These are phyloP conservation scores for Cataglyphis albicans DNA, from an alignment of 2,888 invertebrate species.

Conservation along the genomic window DNA sequence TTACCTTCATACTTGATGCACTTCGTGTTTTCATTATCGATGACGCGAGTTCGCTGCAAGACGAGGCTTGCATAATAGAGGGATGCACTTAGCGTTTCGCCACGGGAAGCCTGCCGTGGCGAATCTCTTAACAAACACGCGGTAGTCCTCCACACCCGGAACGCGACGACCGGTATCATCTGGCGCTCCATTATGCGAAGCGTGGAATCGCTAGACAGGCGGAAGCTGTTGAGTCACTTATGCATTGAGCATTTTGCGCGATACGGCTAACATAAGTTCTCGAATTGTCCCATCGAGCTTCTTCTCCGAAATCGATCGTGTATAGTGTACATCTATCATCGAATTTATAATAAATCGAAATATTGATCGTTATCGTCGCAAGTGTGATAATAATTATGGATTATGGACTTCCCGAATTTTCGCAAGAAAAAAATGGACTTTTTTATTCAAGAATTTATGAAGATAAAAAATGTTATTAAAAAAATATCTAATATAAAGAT, in stretches of 20 bases:
- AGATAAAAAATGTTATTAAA: not conserved
- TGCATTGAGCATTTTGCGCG: conserved; percentile 53
- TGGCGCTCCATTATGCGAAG: conserved; percentile 69
- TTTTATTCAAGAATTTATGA: not conserved
- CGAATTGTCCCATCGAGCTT: not conserved
- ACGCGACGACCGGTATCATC: conserved; percentile 65
- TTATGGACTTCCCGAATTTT: not conserved
- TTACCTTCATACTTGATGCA: conserved; percentile 31
- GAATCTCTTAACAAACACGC: conserved; percentile 83
- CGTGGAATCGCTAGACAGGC: conserved; percentile 65
- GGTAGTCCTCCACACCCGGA: conserved; percentile 68
- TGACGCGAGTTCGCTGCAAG: conserved; percentile 75
- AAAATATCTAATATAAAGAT: not conserved
- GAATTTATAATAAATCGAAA: not conserved
- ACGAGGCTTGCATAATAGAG: conserved; percentile 79
- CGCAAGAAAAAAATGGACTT: not conserved
- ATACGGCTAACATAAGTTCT: not conserved
- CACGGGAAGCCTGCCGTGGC: conserved; percentile 79
- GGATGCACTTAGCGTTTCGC: conserved; percentile 81
- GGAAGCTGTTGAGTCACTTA: conserved; percentile 77
- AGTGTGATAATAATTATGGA: not conserved
- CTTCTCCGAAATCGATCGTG: not conserved
- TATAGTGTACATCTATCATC: not conserved
- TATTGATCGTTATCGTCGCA: not conserved
- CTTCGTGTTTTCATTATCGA: conserved; percentile 68